phyloP scores from a whole-genome alignment of 2,797 vertebrate genomes.

The Pipistrellus pipistrellus region DNA sequence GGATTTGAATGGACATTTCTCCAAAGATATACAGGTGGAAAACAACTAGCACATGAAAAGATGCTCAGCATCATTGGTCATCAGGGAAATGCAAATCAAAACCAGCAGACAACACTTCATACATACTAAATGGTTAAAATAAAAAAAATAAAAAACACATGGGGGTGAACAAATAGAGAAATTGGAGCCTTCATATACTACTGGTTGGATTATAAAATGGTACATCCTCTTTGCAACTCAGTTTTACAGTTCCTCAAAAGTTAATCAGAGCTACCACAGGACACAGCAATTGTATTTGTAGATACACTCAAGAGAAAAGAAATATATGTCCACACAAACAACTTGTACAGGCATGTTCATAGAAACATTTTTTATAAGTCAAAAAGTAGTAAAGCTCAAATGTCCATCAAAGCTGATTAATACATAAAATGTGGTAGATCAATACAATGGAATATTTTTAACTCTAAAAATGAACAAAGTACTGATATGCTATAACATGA shows the following conservation, averaged over 20 bases:
- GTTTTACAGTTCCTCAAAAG: constrained; percentile 4
- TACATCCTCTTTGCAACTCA: not conserved
- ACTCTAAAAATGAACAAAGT: not conserved
- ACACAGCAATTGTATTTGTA: not conserved
- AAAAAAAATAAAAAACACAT: not conserved
- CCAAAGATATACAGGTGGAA: not conserved
- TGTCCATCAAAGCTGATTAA: not conserved
- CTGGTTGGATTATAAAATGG: constrained; percentile 4
- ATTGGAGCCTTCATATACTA: not conserved
- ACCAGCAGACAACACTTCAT: not conserved
- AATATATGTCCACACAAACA: constrained; percentile 13
- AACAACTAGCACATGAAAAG: not conserved
- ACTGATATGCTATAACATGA: not conserved
- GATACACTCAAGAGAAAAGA: not conserved
- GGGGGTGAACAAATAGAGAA: not conserved
- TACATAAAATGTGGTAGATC: not conserved
- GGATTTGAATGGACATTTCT: not conserved
- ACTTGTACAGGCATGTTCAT: not conserved
- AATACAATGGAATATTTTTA: not conserved
- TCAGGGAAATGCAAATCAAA: constrained; percentile 34
- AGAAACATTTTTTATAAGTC: not conserved
- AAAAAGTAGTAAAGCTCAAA: not conserved
- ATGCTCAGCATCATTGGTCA: not conserved
- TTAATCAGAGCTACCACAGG: not conserved
- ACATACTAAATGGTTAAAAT: not conserved